Evolutionary conservation across 2,113 vertebrate genomes (phyloP).

Genomic region (Oxyruncus cristatus): DNA sequence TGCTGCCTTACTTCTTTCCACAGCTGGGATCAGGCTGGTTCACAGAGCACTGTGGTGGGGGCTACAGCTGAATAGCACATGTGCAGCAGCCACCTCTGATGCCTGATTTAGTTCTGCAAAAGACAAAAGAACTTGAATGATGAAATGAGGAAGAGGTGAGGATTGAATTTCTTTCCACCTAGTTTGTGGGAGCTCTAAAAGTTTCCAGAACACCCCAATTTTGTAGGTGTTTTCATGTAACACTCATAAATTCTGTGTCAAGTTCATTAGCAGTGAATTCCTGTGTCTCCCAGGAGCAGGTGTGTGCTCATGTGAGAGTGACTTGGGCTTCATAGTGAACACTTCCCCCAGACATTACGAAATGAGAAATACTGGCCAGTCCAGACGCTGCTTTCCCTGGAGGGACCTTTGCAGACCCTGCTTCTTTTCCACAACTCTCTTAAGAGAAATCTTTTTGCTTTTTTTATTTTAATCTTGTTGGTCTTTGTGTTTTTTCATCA

Average conservation of each 20-base stretch:
- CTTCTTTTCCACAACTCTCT: background rate
- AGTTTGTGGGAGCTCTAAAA: background rate
- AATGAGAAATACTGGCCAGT: background rate
- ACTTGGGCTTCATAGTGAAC: background rate
- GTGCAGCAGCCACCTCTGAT: rapidly evolving
- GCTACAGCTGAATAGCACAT: rapidly evolving
- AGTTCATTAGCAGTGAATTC: conserved; percentile 8
- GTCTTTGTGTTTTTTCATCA: background rate
- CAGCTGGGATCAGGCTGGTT: background rate
- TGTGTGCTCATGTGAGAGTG: background rate
- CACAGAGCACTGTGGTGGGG: rapidly evolving
- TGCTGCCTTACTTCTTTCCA: background rate
- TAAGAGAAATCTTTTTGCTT: background rate
- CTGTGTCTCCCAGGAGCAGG: background rate
- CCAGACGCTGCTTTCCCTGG: background rate
- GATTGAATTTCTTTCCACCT: background rate
- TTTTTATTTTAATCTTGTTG: background rate
- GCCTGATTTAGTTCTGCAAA: background rate
- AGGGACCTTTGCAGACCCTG: background rate
- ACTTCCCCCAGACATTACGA: conserved; percentile 24
- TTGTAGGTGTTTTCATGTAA: background rate
- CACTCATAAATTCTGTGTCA: background rate
- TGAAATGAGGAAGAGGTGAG: conserved; percentile 30
- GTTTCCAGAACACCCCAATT: background rate
- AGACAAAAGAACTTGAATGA: background rate